Base-by-base conservation (phyloP, 2,888 invertebrate genomes). In the Diabrotica balteata region DNA sequence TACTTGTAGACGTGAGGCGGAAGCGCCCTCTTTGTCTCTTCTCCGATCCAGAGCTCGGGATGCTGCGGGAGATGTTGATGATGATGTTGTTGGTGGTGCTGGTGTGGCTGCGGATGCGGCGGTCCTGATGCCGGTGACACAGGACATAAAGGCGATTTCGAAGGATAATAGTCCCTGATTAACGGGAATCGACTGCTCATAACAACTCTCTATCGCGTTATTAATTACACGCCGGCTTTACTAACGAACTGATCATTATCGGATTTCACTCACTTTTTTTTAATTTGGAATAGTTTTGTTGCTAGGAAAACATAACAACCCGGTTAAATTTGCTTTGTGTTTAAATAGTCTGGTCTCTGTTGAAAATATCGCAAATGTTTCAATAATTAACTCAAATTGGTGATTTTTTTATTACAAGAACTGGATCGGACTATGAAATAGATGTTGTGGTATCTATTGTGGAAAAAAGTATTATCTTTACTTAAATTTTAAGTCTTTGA, bases 1-100 rank as follows among this genome's bases (percentile, higher is more conserved):
- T 90, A 90, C 80, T 89, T 88, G 82, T 89, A 89, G 78, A 90
- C 89, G 79, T 90, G 89, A 4, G 87, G 86, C 9, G 90, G 90
- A 79, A 90, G 81, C 8, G 87, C 85, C 52, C 86, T 85, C 73
- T 87, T 88, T 59, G 90, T 90, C 81, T 90, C 90, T 81, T 89
- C 88, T 60, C 90, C 90, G 79, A 90, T 90, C 90, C 90, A 90
- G 71, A 82, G 81, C 70, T 83, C 81, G 60, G 65, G 65, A 22
- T 57, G 68, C 8, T 58, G 51, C 22, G 54, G 54, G 42, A 54
- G 43, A 11, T 11, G 17, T n/a, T 11, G 51, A 9, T 9, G 11
- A 10, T 43, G 55, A 4, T 55, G 58, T 44, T 45, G 57, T n/a
- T 57, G 57, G 9, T 46, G 17, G 11, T 45, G 42, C 10, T 42